Base-by-base conservation (phyloP, 2,113 vertebrate genomes). In the Antidorcas marsupialis region DNA sequence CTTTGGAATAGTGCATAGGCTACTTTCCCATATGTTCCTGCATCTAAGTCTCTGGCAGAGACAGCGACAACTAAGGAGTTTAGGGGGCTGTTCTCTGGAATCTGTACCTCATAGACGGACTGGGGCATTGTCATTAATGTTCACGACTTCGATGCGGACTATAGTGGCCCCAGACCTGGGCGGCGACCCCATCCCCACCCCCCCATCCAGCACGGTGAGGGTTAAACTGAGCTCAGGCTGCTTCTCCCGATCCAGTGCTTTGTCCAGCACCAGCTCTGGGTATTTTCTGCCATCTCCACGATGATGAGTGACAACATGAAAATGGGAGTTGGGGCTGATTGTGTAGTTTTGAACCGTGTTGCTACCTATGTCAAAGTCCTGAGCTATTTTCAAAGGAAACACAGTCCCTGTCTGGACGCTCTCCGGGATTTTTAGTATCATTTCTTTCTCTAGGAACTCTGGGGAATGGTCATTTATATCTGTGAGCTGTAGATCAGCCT, bases 391-490 rank as follows among this genome's bases (percentile, higher is more conserved):
- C n/a, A n/a, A 98, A 28, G 99, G 98, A 94, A 99, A 99, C 62
- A 98, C 97, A 17, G 99, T 98, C 0, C 99, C 99, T 87, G 98
- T 91, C 13, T 98, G 98, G 0, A 98, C 98, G 55, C 94, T 97
- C 93, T 99, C 99, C 0, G 99, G 99, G 17, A 99, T 99, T 97
- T 98, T 99, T 82, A 99, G 98, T 52, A 98, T 89, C 27, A 99
- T 98, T 53, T 99, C 96, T 0, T 97, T 98, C 0, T 98, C 98
- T 96, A 98, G 98, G 87, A 99, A 99, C 28, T 98, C 96, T 0
- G 99, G 99, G 2, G 99, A 98, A 97, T 99, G 99, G 96, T 99
- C 99, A 19, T 99, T 99, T 91, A 99, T 98, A 96, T 99, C 99
- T 93, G 98, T 92, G 95, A 99, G 98, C 91, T 99, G 99, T 95